Percentiles rank a stretch among this genome's conserved stretches.
Evolutionary conservation across 1,140 invertebrate genomes (phyloP).

Genomic region (Hylaeus anthracinus): DNA sequence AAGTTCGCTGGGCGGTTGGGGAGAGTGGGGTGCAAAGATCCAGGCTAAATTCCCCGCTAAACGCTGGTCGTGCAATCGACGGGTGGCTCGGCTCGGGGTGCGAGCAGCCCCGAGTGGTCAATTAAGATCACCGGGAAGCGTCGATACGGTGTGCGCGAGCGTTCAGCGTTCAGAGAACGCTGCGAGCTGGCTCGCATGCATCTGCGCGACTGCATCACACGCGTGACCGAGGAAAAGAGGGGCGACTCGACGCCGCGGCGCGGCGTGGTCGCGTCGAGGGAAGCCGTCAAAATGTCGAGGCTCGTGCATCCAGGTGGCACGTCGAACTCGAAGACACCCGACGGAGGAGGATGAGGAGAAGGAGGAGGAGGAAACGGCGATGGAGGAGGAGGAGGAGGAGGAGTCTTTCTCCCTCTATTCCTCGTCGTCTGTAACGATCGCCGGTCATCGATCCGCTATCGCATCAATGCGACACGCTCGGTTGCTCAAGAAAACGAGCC

Average conservation of each 20-base stretch:
- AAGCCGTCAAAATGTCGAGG: conserved; percentile 68
- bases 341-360: conserved; percentile 32
- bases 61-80: conserved; percentile 58
- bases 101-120: conserved; percentile 56
- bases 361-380: no score
- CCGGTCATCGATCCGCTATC: conserved; percentile 61
- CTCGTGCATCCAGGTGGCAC: conserved; percentile 54
- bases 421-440: conserved; percentile 53
- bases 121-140: conserved; percentile 63
- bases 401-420: conserved; percentile 22
- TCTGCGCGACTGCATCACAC: conserved; percentile 62
- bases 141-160: conserved; percentile 59
- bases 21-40: conserved; percentile 29
- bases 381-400: conserved; percentile 7
- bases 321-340: conserved; percentile 57
- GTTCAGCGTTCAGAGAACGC: conserved; percentile 36
- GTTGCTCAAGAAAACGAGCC: conserved; percentile 32
- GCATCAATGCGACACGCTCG: conserved; percentile 47
- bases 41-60: conserved; percentile 44
- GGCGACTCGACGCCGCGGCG: not conserved
- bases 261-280: conserved; percentile 59
- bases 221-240: conserved; percentile 25
- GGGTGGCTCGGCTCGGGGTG: conserved; percentile 18
- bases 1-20: not conserved
- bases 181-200: conserved; percentile 59